Conservation (phyloP, 2,113 vertebrate genomes). For the Indicator indicator region DNA sequence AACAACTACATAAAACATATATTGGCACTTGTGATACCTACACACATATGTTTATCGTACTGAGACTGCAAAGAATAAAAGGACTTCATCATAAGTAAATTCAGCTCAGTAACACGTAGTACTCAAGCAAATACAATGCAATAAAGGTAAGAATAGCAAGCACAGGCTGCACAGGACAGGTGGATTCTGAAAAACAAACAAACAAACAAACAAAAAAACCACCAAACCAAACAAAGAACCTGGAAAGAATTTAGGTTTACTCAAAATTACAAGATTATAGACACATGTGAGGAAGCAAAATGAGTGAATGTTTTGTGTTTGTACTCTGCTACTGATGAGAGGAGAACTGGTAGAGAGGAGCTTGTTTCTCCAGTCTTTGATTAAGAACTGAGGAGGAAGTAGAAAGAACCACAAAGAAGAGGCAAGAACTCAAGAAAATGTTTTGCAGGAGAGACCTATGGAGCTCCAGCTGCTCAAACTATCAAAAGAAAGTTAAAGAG, state of each 20-base stretch:
- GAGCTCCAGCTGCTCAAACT: neutral
- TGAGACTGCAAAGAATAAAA: neutral
- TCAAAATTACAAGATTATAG: neutral
- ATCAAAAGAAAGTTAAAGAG: neutral
- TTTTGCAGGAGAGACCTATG: neutral
- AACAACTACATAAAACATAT: accelerated
- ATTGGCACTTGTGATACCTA: neutral
- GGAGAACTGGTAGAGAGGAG: neutral
- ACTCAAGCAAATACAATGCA: neutral
- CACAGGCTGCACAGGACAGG: neutral
- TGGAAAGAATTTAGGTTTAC: neutral
- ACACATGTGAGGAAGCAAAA: neutral
- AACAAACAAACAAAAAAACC: too few relatives aligned
- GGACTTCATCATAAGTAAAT: neutral
- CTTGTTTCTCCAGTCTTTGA: neutral
- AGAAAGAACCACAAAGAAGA: neutral
- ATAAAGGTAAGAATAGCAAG: neutral
- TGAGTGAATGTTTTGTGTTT: accelerated
- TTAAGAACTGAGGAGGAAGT: neutral
- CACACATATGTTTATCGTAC: neutral
- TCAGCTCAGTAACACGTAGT: neutral
- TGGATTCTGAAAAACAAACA: neutral
- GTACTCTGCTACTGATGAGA: neutral
- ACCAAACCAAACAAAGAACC: neutral
- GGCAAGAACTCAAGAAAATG: neutral